Percentiles rank a stretch among this genome's conserved stretches.
Evolutionary conservation across 2,888 invertebrate genomes (phyloP).

Genomic region (Tipula lateralis): DNA sequence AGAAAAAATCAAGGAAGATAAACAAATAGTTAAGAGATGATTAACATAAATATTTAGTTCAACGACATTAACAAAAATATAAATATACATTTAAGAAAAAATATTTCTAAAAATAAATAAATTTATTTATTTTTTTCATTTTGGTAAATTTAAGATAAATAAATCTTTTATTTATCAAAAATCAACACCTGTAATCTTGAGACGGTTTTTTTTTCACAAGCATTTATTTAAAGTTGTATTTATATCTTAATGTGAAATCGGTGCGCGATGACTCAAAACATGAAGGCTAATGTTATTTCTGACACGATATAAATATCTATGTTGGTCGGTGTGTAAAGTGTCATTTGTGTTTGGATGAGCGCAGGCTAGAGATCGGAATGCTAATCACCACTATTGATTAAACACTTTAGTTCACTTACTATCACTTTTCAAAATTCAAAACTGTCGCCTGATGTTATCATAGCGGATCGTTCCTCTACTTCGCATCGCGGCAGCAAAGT

Average conservation of each 20-base stretch:
- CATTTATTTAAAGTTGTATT: neutral
- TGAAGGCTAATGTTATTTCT: neutral
- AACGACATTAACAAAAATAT: conserved; percentile 2
- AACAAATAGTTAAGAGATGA: conserved; percentile 9
- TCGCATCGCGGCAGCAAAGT: too few relatives aligned
- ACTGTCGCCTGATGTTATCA: too few relatives aligned
- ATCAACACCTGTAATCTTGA: conserved; percentile 15
- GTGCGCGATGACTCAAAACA: neutral
- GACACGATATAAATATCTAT: neutral
- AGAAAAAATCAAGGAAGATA: neutral
- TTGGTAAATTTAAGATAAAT: conserved; percentile 1
- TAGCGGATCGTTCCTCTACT: too few relatives aligned
- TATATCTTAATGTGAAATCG: conserved; percentile 6
- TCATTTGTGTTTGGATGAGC: too few relatives aligned
- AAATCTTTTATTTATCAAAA: conserved; percentile 19
- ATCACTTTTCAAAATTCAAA: too few relatives aligned
- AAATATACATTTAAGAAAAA: neutral
- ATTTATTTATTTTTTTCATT: conserved; percentile 1
- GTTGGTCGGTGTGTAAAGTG: neutral
- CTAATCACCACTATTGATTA: too few relatives aligned
- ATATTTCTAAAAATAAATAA: neutral
- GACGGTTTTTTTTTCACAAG: neutral
- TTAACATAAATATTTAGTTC: conserved; percentile 19
- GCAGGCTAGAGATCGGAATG: too few relatives aligned
- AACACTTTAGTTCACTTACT: too few relatives aligned